These are phyloP conservation scores for Pachymerium ferrugineum DNA, from an alignment of 2,888 invertebrate genomes.

Conservation along the genomic window DNA sequence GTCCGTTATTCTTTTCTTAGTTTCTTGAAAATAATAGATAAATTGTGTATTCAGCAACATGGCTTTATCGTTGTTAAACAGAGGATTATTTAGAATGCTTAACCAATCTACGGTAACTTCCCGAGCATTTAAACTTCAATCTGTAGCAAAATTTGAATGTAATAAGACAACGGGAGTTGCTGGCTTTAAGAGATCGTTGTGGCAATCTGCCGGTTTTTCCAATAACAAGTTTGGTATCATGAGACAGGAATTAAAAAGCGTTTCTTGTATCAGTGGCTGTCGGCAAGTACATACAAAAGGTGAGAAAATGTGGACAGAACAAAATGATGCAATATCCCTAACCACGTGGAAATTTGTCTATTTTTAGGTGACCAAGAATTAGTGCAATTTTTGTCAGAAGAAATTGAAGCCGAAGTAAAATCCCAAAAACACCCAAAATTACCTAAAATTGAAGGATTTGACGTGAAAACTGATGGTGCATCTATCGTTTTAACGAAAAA, in stretches of 20 bases:
- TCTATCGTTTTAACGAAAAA: constrained; percentile 68
- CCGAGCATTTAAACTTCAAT: not conserved
- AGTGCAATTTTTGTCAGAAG: constrained; percentile 84
- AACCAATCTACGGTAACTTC: not conserved
- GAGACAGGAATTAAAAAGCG: not conserved
- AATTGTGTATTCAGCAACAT: not conserved
- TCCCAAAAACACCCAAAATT: constrained; percentile 64
- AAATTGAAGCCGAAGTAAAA: constrained; percentile 85
- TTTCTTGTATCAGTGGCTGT: not conserved
- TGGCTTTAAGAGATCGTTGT: not conserved
- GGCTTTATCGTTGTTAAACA: not conserved
- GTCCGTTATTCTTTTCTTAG: no score
- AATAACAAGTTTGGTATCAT: not conserved
- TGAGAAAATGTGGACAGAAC: not conserved
- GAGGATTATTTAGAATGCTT: not conserved
- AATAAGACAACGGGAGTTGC: no score
- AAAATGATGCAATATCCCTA: not conserved
- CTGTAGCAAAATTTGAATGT: not conserved
- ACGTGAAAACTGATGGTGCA: constrained; percentile 69
- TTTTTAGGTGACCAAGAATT: constrained; percentile 72
- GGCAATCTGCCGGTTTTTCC: not conserved
- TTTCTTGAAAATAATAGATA: no score
- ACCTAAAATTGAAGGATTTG: constrained; percentile 74
- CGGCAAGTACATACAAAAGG: not conserved
- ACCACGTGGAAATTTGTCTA: not conserved